Evolutionary conservation across 2,113 vertebrate species (phyloP).

Genomic region (Erinaceus europaeus): DNA sequence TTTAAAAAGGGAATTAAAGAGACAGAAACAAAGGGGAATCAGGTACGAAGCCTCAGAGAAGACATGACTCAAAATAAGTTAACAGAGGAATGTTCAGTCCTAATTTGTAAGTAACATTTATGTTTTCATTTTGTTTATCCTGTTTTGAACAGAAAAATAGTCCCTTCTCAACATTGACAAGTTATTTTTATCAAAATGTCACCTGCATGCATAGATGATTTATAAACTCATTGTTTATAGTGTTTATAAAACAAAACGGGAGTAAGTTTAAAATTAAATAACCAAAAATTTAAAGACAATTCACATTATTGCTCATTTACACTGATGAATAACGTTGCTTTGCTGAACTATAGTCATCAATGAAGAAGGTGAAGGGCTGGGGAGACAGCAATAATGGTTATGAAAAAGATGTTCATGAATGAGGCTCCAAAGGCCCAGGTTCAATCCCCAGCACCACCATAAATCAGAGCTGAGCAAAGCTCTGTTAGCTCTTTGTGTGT

Average conservation of each 20-base stretch:
- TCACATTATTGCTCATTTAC: not conserved
- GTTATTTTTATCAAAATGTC: conserved; percentile 22
- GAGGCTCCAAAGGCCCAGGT: no score
- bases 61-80: no score
- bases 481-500: no score
- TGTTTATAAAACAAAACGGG: conserved; percentile 18
- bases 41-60: no score
- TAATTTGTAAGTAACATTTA: no score
- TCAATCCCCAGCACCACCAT: no score
- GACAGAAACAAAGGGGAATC: no score
- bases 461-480: no score
- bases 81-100: not conserved
- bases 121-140: conserved; percentile 11
- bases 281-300: not conserved
- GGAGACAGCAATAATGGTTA: no score
- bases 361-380: no score
- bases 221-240: not conserved
- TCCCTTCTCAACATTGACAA: not conserved
- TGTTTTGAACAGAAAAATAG: not conserved
- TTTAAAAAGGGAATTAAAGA: no score
- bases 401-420: no score
- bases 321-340: conserved; percentile 28
- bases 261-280: conserved; percentile 29
- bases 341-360: not conserved
- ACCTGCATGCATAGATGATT: conserved; percentile 9